These are phyloP conservation scores for Eubucco bourcierii DNA, from an alignment of 2,113 vertebrate species.

Conservation along the genomic window DNA sequence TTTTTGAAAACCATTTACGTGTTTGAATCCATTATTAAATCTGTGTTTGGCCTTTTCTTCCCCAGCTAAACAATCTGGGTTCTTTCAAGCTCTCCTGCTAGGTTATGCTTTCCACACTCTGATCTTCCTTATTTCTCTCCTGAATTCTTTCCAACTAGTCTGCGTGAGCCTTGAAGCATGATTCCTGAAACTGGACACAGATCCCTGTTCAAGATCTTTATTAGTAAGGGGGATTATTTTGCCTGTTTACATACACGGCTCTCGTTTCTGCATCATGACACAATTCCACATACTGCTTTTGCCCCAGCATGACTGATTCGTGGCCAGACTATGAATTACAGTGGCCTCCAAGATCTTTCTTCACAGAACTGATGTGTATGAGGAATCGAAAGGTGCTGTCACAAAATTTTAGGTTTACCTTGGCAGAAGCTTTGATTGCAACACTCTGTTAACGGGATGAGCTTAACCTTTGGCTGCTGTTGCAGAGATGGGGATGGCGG, in stretches of 20 bases:
- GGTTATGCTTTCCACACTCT: not conserved
- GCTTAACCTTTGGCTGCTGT: not conserved
- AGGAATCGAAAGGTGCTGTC: not conserved
- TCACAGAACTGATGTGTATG: not conserved
- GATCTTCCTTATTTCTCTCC: slow-evolving; percentile 32
- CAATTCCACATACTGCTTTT: not conserved
- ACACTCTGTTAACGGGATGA: not conserved
- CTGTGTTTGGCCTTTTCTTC: not conserved
- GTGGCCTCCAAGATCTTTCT: not conserved
- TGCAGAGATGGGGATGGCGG: not conserved
- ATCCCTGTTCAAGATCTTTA: not conserved
- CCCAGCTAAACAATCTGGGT: not conserved
- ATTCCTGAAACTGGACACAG: slow-evolving; percentile 32
- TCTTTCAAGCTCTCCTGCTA: not conserved
- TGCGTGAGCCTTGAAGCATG: not conserved
- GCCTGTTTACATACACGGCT: not conserved
- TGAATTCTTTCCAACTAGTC: not conserved
- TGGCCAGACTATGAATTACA: not conserved
- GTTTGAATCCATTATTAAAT: not conserved
- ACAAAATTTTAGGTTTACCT: not conserved
- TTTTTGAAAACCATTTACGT: not conserved
- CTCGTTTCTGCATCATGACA: not conserved
- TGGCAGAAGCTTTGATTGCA: not conserved
- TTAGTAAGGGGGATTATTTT: slow-evolving; percentile 35
- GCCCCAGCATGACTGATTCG: not conserved